Evolutionary conservation across 2,797 vertebrate genomes (phyloP).

Genomic region (Poecilia wingei): DNA sequence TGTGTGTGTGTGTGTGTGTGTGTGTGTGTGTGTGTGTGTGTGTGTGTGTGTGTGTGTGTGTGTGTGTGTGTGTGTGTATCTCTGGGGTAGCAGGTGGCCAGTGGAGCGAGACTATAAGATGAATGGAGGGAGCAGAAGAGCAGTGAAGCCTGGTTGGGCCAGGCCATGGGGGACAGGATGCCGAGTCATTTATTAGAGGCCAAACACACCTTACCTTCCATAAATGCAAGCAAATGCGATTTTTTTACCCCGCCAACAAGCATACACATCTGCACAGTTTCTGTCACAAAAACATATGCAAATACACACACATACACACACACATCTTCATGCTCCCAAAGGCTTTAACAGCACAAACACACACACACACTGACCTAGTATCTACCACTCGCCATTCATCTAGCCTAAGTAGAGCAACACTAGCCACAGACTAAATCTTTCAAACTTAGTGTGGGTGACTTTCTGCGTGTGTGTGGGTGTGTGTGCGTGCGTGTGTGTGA

Average conservation of each 20-base stretch:
- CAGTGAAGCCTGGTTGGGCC: conserved; percentile 70
- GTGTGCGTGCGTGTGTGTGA: conserved; percentile 31
- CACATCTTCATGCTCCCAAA: conserved; percentile 51
- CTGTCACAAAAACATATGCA: conserved; percentile 58
- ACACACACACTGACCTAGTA: conserved; percentile 67
- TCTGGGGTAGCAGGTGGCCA: conserved; percentile 77
- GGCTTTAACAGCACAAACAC: conserved; percentile 47
- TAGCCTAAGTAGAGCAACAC: conserved; percentile 77
- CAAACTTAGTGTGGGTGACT: conserved; percentile 47
- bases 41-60: conserved; percentile 33
- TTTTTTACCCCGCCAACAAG: conserved; percentile 19
- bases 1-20: no score
- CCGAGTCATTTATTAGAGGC: conserved; percentile 79
- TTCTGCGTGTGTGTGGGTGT: conserved; percentile 27
- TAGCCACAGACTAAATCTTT: conserved; percentile 70
- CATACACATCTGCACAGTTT: conserved; percentile 27
- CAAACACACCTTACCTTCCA: conserved; percentile 49
- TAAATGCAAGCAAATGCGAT: conserved; percentile 36
- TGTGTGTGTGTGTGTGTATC: conserved; percentile 46
- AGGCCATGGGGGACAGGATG: conserved; percentile 75
- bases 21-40: no score
- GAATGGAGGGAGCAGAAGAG: conserved; percentile 71
- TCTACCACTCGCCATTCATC: conserved; percentile 70
- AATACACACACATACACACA: conserved; percentile 60
- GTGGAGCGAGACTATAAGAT: conserved; percentile 69